These are phyloP conservation scores for Leucania comma DNA, from an alignment of 2,888 invertebrate genomes.

Conservation along the genomic window DNA sequence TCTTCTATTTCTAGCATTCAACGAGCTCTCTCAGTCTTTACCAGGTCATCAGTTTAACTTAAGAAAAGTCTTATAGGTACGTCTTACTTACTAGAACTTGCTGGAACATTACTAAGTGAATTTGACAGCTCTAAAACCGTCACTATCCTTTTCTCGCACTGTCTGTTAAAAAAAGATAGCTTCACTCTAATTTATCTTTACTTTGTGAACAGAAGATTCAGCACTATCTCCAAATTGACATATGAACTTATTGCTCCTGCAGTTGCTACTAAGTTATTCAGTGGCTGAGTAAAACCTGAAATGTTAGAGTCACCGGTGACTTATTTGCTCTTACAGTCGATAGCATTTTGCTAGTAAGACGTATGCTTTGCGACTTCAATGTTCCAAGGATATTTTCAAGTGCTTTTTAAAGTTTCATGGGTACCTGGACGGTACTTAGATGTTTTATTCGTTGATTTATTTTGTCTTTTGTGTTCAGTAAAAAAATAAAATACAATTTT, in stretches of 20 bases:
- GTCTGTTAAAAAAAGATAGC: neutral
- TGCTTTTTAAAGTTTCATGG: slow-evolving; percentile 62
- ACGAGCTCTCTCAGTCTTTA: too few relatives aligned
- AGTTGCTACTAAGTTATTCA: slow-evolving; percentile 61
- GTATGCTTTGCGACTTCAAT: slow-evolving; percentile 54
- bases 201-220: neutral
- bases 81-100: too few relatives aligned
- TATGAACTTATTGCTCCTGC: slow-evolving; percentile 59
- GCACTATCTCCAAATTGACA: slow-evolving; percentile 50
- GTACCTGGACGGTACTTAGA: slow-evolving; percentile 13
- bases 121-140: neutral
- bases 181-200: neutral
- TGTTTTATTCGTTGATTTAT: slow-evolving; percentile 11
- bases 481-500: too few relatives aligned
- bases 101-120: too few relatives aligned
- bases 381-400: slow-evolving; percentile 58
- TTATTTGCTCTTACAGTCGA: slow-evolving; percentile 53
- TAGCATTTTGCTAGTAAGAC: slow-evolving; percentile 61
- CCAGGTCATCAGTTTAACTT: too few relatives aligned
- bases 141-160: neutral
- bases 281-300: slow-evolving; percentile 42
- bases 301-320: slow-evolving; percentile 38
- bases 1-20: too few relatives aligned
- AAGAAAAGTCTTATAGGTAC: too few relatives aligned
- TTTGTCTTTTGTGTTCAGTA: neutral